These are phyloP conservation scores for Phalacrocorax pelagicus DNA, from an alignment of 2,113 vertebrate species.

Conservation along the genomic window DNA sequence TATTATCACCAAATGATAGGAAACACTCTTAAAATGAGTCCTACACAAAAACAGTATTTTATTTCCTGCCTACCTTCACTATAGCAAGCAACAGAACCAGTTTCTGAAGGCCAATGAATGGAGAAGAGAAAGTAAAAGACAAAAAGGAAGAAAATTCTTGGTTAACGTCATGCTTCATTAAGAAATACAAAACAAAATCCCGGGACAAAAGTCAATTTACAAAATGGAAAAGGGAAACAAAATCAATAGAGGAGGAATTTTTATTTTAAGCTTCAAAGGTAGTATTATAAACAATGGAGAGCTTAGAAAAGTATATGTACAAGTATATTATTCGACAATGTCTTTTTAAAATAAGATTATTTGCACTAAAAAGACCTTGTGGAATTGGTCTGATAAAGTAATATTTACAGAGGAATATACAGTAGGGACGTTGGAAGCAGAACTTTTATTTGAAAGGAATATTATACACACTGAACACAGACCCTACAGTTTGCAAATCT, in stretches of 20 bases:
- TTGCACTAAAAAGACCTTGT: conserved; percentile 38
- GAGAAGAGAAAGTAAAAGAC: neutral
- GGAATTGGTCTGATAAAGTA: conserved; percentile 38
- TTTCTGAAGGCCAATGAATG: neutral
- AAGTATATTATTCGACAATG: conserved; percentile 34
- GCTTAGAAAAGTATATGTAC: conserved; percentile 68
- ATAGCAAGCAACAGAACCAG: neutral
- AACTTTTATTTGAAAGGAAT: conserved; percentile 73
- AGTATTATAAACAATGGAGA: conserved; percentile 62
- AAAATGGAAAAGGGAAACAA: conserved; percentile 62
- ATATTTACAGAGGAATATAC: conserved; percentile 72
- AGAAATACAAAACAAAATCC: conserved; percentile 25
- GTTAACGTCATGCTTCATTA: neutral
- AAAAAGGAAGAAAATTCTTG: conserved; percentile 9
- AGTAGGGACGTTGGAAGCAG: conserved; percentile 53
- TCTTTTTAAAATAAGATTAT: conserved; percentile 34
- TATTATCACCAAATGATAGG: neutral
- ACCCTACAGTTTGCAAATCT: conserved; percentile 61
- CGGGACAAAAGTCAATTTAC: conserved; percentile 36
- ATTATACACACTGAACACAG: conserved; percentile 64
- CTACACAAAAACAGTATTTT: neutral
- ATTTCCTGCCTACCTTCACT: conserved; percentile 31
- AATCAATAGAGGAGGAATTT: conserved; percentile 60
- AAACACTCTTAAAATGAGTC: neutral
- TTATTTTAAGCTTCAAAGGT: conserved; percentile 67